Conservation (phyloP, 2,113 vertebrate genomes). For the Zosterops japonicus region DNA sequence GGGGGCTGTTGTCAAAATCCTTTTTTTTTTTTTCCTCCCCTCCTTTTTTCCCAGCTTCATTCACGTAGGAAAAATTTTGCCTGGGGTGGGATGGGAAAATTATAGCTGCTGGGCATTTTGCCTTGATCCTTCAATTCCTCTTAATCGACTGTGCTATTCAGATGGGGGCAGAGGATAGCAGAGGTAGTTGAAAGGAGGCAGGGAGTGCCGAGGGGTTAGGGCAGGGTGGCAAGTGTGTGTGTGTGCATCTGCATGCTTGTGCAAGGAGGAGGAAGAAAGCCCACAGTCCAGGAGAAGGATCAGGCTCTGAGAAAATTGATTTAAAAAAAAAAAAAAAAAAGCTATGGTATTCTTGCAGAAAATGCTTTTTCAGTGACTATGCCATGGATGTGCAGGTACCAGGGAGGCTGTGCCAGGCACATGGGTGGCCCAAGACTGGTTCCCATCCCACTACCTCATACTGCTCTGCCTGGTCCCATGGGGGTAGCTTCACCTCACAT, state of each 20-base stretch:
- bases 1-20: not conserved
- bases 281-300: not conserved
- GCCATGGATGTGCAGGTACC: not conserved
- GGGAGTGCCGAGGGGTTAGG: not conserved
- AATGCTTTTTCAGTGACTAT: not conserved
- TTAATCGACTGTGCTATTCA: slow-evolving; percentile 32
- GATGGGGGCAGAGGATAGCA: slow-evolving; percentile 27
- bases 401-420: not conserved
- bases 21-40: not conserved
- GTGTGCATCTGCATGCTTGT: not conserved
- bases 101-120: slow-evolving; percentile 48
- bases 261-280: not conserved
- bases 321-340: not conserved
- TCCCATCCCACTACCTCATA: not conserved
- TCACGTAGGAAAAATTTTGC: slow-evolving; percentile 19
- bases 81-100: slow-evolving; percentile 52
- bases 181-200: not conserved
- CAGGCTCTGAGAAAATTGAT: not conserved
- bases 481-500: not conserved
- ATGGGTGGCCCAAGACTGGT: rapidly evolving
- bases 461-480: rapidly evolving
- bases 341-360: not conserved
- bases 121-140: slow-evolving; percentile 58
- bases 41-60: not conserved
- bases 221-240: not conserved